Percentiles rank a stretch among this genome's conserved stretches.
phyloP scores from a whole-genome alignment of 2,888 invertebrate species.

The Xestia sexstrigata region DNA sequence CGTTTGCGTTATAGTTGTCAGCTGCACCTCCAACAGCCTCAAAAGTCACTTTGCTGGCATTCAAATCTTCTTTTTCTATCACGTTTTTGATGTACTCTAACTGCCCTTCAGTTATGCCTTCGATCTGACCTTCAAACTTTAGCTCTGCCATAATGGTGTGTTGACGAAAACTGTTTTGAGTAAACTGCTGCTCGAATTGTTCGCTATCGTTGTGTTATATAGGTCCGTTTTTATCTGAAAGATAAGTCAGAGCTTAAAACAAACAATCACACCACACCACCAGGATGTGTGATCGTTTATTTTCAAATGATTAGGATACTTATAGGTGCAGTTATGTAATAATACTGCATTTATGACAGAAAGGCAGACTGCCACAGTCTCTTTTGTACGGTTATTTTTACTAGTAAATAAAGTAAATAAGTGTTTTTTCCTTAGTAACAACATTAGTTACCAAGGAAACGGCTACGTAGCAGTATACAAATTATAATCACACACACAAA shows the following conservation, averaged over 20 bases:
- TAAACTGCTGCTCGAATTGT: not conserved
- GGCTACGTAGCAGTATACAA: not conserved
- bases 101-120: constrained; percentile 67
- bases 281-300: constrained; percentile 16
- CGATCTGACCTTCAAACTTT: constrained; percentile 70
- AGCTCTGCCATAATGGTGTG: constrained; percentile 61
- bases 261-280: constrained; percentile 4
- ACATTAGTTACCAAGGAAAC: not conserved
- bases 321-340: not conserved
- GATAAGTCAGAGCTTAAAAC: constrained; percentile 25
- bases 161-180: not conserved
- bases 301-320: not conserved
- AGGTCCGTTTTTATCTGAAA: constrained; percentile 33
- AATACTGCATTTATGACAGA: not conserved
- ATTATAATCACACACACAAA: not conserved
- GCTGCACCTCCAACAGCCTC: constrained; percentile 70
- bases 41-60: constrained; percentile 66
- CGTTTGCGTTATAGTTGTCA: constrained; percentile 72
- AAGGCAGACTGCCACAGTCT: not conserved
- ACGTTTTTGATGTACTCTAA: constrained; percentile 70
- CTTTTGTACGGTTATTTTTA: not conserved
- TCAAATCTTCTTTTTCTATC: constrained; percentile 69
- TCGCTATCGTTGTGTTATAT: constrained; percentile 14
- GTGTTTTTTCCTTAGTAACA: not conserved
- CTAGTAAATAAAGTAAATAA: not conserved